A percentile compares a stretch with the other conserved stretches of the same genome.
Evolutionary conservation across 2,797 vertebrate species (phyloP).

Genomic region (Perodicticus potto): DNA sequence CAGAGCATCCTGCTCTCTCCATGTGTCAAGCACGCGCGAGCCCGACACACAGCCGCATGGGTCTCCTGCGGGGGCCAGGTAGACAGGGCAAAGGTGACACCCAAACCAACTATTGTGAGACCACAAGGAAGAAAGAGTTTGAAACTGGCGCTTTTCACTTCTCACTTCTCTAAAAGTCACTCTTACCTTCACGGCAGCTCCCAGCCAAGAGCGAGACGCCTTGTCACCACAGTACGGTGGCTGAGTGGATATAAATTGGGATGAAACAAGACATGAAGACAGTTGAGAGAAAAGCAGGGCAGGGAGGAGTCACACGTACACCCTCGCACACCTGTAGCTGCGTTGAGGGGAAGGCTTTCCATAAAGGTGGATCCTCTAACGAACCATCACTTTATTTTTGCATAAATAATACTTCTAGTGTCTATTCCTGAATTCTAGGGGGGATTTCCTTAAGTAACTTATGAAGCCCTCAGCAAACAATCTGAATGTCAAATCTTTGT

Average conservation of each 20-base stretch:
- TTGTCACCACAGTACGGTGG: too few species aligned
- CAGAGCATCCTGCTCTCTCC: too few species aligned
- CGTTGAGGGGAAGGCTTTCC: neutral
- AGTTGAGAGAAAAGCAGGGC: neutral
- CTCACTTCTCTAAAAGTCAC: neutral
- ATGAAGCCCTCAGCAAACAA: neutral
- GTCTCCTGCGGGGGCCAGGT: too few species aligned
- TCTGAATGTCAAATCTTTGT: neutral
- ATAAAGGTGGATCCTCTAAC: neutral
- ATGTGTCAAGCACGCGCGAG: neutral
- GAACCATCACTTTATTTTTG: too few species aligned
- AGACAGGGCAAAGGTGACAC: neutral
- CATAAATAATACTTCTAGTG: neutral
- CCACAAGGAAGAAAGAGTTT: neutral
- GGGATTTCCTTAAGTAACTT: neutral
- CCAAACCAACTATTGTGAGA: neutral
- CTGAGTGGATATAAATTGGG: neutral
- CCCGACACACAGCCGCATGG: neutral
- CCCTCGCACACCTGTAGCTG: fast-evolving
- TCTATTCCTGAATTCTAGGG: neutral
- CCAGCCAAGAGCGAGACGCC: neutral
- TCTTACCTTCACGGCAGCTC: neutral
- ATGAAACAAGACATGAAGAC: too few species aligned
- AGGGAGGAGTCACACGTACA: fast-evolving
- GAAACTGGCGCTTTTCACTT: neutral